Evolutionary conservation across 1,140 invertebrate species (phyloP).

Genomic region (Pseudomyrmex cubaensis): DNA sequence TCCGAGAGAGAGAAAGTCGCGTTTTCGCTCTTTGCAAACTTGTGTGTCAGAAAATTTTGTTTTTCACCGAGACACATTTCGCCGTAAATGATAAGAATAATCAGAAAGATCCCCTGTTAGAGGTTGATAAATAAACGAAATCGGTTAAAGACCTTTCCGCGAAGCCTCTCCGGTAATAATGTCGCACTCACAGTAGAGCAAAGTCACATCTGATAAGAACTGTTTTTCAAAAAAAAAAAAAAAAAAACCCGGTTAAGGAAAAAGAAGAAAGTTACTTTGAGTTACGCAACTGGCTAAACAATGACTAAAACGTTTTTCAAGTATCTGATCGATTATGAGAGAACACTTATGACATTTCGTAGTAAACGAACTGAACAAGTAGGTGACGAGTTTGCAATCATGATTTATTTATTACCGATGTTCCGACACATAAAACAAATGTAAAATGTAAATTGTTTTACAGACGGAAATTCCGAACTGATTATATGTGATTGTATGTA

Average conservation of each 20-base stretch:
- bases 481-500: background rate
- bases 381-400: background rate
- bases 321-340: background rate
- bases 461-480: background rate
- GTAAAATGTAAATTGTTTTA: background rate
- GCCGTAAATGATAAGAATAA: background rate
- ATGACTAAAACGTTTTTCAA: background rate
- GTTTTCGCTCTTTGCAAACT: background rate
- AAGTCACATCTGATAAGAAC: slow-evolving; percentile 34
- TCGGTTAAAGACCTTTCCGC: background rate
- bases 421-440: background rate
- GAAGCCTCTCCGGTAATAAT: background rate
- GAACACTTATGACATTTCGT: background rate
- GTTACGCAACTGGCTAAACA: background rate
- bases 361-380: background rate
- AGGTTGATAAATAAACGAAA: background rate
- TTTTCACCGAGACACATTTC: background rate
- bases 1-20: slow-evolving; percentile 26
- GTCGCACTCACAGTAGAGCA: background rate
- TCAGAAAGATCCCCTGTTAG: background rate
- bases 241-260: slow-evolving; percentile 6
- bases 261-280: background rate
- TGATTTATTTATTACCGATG: background rate
- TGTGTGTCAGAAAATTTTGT: background rate
- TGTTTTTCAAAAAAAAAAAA: background rate